phyloP scores from a whole-genome alignment of 1,140 invertebrate genomes.

The Neodiprion fabricii region DNA sequence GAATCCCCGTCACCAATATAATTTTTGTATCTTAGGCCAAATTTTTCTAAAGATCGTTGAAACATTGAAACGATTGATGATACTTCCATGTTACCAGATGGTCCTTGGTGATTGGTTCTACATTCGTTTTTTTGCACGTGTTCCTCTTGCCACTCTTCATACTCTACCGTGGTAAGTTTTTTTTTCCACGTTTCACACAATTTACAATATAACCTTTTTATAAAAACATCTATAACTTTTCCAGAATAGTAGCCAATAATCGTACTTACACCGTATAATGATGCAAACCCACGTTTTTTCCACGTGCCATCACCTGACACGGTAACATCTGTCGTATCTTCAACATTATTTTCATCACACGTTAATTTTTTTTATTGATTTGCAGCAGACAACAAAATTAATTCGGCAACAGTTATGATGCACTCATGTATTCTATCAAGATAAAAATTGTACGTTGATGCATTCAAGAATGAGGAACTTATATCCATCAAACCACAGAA shows the following conservation, averaged over 20 bases:
- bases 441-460: too few relatives aligned
- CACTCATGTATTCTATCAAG: too few relatives aligned
- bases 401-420: constrained; percentile 3
- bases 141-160: constrained; percentile 5
- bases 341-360: constrained; percentile 11
- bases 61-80: not conserved
- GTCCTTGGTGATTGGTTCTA: not conserved
- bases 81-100: constrained; percentile 10
- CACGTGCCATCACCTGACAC: too few relatives aligned
- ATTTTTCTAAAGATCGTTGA: constrained; percentile 6
- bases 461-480: too few relatives aligned
- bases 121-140: constrained; percentile 8
- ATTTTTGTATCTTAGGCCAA: not conserved
- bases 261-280: too few relatives aligned
- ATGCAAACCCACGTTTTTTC: too few relatives aligned
- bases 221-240: not conserved
- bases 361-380: constrained; percentile 23
- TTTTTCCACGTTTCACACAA: constrained; percentile 15
- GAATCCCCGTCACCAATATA: constrained; percentile 20
- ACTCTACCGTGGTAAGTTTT: not conserved
- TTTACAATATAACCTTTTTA: constrained; percentile 9
- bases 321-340: not conserved
- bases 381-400: constrained; percentile 19
- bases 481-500: too few relatives aligned
- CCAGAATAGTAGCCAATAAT: too few relatives aligned